Conservation (phyloP, 2,888 invertebrate genomes). For the Pollenia amentaria region DNA sequence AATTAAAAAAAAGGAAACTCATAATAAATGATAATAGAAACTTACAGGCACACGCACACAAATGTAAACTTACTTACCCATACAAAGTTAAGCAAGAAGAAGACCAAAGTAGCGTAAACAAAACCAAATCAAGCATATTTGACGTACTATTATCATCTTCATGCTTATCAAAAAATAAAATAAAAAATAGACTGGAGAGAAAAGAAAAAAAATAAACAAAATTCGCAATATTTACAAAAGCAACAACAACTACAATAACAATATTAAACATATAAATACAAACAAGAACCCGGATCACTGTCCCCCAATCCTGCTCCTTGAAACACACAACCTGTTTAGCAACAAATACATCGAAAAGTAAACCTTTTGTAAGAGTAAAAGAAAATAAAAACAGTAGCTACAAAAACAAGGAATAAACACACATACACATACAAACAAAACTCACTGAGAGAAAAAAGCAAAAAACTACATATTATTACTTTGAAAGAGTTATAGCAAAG, state of each 20-base stretch:
- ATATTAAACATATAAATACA: slow-evolving; percentile 15
- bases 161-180: not conserved
- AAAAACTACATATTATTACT: not conserved
- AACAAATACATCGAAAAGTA: slow-evolving; percentile 14
- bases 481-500: slow-evolving; percentile 8
- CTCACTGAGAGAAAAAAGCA: slow-evolving; percentile 16
- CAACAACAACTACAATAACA: slow-evolving; percentile 10
- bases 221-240: slow-evolving; percentile 42
- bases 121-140: slow-evolving; percentile 44
- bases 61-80: no score
- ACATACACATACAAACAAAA: not conserved
- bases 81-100: not conserved
- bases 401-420: not conserved
- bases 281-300: not conserved
- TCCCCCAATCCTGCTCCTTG: not conserved
- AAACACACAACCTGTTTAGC: slow-evolving; percentile 2
- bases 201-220: slow-evolving; percentile 23
- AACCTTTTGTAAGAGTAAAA: slow-evolving; percentile 35
- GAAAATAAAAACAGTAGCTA: slow-evolving; percentile 2
- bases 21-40: not conserved
- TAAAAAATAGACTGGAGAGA: not conserved
- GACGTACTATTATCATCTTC: slow-evolving; percentile 25
- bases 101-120: slow-evolving; percentile 20
- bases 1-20: slow-evolving; percentile 7
- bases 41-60: not conserved